Conservation (phyloP, 2,888 invertebrate genomes). For the Oasisia sp. region DNA sequence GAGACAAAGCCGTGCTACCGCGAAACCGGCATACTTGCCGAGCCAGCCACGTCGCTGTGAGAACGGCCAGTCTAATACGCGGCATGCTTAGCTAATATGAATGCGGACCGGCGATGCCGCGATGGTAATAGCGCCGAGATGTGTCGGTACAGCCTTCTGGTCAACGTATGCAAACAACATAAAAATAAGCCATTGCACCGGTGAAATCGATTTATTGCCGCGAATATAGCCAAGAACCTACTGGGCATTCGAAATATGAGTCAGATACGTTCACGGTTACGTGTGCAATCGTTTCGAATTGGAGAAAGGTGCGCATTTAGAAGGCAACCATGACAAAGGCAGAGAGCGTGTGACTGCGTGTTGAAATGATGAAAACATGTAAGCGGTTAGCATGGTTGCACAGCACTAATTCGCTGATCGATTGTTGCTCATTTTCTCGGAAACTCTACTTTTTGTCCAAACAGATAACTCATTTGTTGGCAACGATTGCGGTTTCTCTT, state of each 20-base stretch:
- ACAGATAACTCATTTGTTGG: neutral
- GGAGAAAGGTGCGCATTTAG: neutral
- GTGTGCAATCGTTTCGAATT: neutral
- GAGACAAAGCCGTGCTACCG: neutral
- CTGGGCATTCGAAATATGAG: neutral
- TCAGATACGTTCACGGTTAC: neutral
- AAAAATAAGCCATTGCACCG: conserved; percentile 9
- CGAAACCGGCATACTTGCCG: neutral
- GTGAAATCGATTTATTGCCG: neutral
- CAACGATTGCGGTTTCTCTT: neutral
- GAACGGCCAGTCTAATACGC: neutral
- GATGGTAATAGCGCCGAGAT: neutral
- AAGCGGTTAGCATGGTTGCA: neutral
- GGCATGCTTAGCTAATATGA: neutral
- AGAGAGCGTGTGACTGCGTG: too few species aligned
- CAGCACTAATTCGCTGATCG: neutral
- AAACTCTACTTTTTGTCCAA: neutral
- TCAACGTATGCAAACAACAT: conserved; percentile 5
- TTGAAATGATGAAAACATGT: neutral
- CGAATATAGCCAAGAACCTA: neutral
- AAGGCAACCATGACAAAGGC: neutral
- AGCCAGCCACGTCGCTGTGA: neutral
- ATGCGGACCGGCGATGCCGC: neutral
- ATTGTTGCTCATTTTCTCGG: neutral
- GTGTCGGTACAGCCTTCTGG: neutral